phyloP scores from a whole-genome alignment of 2,888 invertebrate species.

The Masnerella sp. region DNA sequence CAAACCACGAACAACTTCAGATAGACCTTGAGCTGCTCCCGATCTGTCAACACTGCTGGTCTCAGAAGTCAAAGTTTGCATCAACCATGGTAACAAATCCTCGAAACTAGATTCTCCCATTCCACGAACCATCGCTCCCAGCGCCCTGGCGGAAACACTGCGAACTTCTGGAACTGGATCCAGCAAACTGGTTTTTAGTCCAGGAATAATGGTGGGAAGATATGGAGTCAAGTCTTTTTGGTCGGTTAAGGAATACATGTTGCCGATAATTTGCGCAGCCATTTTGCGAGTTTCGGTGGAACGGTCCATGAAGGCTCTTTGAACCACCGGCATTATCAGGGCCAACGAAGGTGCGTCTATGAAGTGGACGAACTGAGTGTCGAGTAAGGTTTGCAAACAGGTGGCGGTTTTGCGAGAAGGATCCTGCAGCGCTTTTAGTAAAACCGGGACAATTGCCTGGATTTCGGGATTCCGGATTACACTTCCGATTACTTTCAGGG shows the following conservation, averaged over 20 bases:
- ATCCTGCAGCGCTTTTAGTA: conserved; percentile 95
- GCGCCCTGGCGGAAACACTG: conserved; percentile 95
- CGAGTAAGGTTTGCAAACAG: conserved; percentile 94
- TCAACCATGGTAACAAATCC: conserved; percentile 98
- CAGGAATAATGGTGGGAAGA: conserved; percentile 96
- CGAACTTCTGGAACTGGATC: conserved; percentile 99
- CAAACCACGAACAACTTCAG: conserved; percentile 97
- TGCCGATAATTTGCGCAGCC: conserved; percentile 99
- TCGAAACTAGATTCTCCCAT: conserved; percentile 98
- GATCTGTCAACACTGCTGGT: conserved; percentile 96
- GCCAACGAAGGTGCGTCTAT: conserved; percentile 99
- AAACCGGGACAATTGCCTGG: conserved; percentile 92
- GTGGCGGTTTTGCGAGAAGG: conserved; percentile 96
- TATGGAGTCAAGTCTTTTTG: conserved; percentile 99
- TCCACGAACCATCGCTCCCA: conserved; percentile 98
- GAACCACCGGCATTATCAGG: conserved; percentile 99
- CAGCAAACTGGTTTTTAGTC: conserved; percentile 94
- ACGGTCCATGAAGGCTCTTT: conserved; percentile 97
- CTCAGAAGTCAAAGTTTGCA: conserved; percentile 98
- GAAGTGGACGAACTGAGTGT: conserved; percentile 98
- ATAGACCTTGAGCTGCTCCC: conserved; percentile 97
- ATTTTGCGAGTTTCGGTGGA: conserved; percentile 99
- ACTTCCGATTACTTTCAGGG: conserved; percentile 96
- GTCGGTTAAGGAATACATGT: conserved; percentile 99
- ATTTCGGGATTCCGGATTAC: conserved; percentile 99